A percentile compares a stretch with the other conserved stretches of the same genome.
These are phyloP conservation scores for Kryptolebias marmoratus DNA, from an alignment of 2,113 vertebrate genomes.

Conservation along the genomic window DNA sequence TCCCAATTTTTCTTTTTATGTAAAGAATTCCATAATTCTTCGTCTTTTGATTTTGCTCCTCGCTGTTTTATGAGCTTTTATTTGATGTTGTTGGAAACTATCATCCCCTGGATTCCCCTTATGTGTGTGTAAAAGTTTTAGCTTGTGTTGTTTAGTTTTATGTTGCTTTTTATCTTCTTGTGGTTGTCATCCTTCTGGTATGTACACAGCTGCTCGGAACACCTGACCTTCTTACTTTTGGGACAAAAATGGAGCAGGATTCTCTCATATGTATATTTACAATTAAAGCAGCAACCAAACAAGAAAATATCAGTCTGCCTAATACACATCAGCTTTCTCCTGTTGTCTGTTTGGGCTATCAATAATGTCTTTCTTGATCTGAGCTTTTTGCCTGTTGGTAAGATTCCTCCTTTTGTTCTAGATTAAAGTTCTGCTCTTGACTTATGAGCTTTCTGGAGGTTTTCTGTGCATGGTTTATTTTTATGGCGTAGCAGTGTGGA, in stretches of 20 bases:
- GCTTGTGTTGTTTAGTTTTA: constrained; percentile 44
- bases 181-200: constrained; percentile 67
- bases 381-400: constrained; percentile 72
- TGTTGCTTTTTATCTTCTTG: constrained; percentile 67
- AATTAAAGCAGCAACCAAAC: constrained; percentile 69
- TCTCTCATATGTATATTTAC: constrained; percentile 54
- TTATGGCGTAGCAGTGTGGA: constrained; percentile 72
- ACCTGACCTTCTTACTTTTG: constrained; percentile 69
- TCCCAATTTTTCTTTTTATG: neutral
- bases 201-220: constrained; percentile 72
- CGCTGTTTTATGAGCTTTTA: neutral
- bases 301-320: constrained; percentile 63
- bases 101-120: neutral
- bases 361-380: constrained; percentile 78
- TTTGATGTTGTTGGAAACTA: neutral
- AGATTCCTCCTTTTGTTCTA: constrained; percentile 67
- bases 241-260: constrained; percentile 59
- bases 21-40: neutral
- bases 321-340: constrained; percentile 42
- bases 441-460: constrained; percentile 57
- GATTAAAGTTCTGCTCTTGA: constrained; percentile 62
- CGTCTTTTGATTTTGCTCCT: neutral
- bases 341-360: constrained; percentile 67
- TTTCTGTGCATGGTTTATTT: constrained; percentile 74
- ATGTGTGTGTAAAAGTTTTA: constrained; percentile 23